Evolutionary conservation across 92 coral and sea anemone species (phyloP), one percentile per base, ranked within the genome.

Genomic region (Phymanthus crucifer): DNA sequence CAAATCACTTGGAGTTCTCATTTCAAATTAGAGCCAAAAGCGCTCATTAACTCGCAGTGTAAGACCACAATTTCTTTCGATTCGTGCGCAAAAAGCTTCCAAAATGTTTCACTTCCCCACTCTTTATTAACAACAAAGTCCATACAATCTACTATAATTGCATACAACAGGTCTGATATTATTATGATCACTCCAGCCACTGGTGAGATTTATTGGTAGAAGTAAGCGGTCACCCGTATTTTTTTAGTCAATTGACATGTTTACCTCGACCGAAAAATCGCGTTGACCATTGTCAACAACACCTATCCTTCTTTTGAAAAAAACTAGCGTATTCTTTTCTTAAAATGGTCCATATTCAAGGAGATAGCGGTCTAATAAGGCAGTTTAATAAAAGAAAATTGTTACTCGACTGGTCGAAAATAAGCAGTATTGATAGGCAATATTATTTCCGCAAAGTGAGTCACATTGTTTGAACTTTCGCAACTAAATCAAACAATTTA

Each of bases 251-350:
- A 52, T 56, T 17, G 65, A 11, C 31, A 18, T 75, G 70, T 75
- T 35, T 70, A 77, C 56, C 40, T 2, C 68, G 81, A 64, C 81
- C 12, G 40, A 33, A 21, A 70, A 27, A 40, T 46, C 78, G 78
- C 66, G 79, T 56, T 48, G 69, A 75, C 69, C 47, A 54, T 75
- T 75, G 79, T 77, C 81, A 58, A 24, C 32, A 18, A 24, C 32
- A 18, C 34, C 65, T 56, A 77, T 77, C 81, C 81, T 0, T 32
- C 8, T 40, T 61, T 17, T 23, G 40, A 45, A 37, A 40, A 31
- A 27, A 18, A 66, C 57, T n/a, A n/a, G 43, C 21, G 40, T 54
- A 48, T 11, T 71, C 3, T 33, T 38, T 77, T 27, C 34, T 61
- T 24, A 61, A 61, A 27, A n/a, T 45, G 48, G 12, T 13, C 18